Base-by-base conservation (phyloP, 1,140 invertebrate species). In the Trichomalopsis sarcophagae region DNA sequence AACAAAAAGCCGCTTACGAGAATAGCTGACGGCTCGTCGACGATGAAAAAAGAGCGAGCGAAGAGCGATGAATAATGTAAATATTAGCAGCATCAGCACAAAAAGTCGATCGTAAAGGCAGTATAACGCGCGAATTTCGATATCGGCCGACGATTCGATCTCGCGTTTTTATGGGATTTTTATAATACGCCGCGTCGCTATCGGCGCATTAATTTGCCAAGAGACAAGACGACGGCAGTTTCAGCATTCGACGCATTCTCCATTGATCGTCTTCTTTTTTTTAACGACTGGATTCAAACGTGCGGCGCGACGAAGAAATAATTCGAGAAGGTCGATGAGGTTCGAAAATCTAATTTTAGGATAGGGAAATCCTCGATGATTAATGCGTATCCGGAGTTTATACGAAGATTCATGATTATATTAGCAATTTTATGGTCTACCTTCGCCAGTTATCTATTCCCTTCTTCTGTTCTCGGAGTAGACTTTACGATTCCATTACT, bases 351-450 rank as follows among this genome's bases (percentile, higher is more conserved):
- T 73, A 81, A 81, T 50, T 71, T 50, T 73, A 81, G 27, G 13
- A 21, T 33, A 23, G 71, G 68, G 44, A 73, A 69, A 73, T 73
- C 0, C 44, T 74, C 55, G 30, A 30, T 82, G 40, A 82, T 82
- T 55, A 82, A 82, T 82, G 81, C 74, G 55, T 82, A 82, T 82
- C 71, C 30, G 55, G 69, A 82, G 69, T 82, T 74, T 82, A 71
- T 75, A 82, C 74, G 47, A 82, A 82, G 30, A 82, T 82, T 82
- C 55, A 82, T 74, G 71, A n/a, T 82, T 82, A 74, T 81, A 74
- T 82, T 74, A 62, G 81, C 71, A 82, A 73, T 82, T 82, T 82
- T 82, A 82, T 82, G 69, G 71, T 82, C 69, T 82, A 75, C 47
- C 47, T 82, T 82, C 74, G 30, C 71, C 27, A 82, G 69, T 82